A percentile compares a stretch with the other conserved stretches of the same genome.
Conservation (phyloP, 1,140 invertebrate species). For the Drosophila kanapiae region DNA sequence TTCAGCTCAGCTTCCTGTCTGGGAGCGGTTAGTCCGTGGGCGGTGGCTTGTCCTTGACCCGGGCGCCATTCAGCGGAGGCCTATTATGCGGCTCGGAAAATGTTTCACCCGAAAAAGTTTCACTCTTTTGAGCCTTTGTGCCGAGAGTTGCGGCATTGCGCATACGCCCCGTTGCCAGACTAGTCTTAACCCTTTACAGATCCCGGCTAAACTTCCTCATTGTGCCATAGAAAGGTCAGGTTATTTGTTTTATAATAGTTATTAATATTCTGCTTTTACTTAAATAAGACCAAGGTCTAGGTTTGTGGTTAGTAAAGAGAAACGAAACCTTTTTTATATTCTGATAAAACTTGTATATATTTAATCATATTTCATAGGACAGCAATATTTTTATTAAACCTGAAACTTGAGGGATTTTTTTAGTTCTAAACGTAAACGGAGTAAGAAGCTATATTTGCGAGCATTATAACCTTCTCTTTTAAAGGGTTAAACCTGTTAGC, state of each 20-base stretch:
- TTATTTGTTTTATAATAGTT: not conserved
- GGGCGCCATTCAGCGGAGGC: conserved; percentile 36
- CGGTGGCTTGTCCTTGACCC: conserved; percentile 58
- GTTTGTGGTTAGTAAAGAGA: too few species aligned
- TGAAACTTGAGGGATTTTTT: not conserved
- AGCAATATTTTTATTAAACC: not conserved
- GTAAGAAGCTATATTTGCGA: too few species aligned
- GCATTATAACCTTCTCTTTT: not conserved
- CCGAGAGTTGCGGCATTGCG: conserved; percentile 33
- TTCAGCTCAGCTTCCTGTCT: conserved; percentile 30
- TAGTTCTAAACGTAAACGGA: too few species aligned
- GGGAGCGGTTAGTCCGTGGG: conserved; percentile 24
- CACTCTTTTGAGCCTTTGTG: conserved; percentile 33
- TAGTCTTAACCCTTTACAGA: conserved; percentile 15
- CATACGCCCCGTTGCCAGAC: conserved; percentile 48
- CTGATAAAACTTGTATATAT: not conserved
- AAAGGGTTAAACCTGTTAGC: conserved; percentile 12
- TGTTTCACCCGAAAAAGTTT: conserved; percentile 20
- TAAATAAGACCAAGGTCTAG: too few species aligned
- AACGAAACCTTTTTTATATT: not conserved
- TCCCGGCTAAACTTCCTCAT: not conserved
- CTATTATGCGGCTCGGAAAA: conserved; percentile 32
- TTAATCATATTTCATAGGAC: not conserved
- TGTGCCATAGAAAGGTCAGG: not conserved
- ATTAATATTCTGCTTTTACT: not conserved